Evolutionary conservation across 2,113 vertebrate species (phyloP).

Genomic region (Empidonax alnorum): DNA sequence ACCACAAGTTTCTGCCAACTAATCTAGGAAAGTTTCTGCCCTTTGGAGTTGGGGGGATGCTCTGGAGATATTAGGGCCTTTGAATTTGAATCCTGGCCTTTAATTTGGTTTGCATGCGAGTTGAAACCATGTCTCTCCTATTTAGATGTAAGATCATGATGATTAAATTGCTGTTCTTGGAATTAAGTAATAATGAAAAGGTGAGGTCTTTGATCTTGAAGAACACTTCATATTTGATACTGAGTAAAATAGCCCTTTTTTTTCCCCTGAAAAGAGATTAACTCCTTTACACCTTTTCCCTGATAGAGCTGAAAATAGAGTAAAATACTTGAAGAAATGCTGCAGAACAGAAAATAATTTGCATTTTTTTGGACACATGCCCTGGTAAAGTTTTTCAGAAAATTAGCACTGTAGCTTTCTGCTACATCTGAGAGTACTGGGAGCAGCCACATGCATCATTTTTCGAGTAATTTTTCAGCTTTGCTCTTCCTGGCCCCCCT

Average conservation of each 20-base stretch:
- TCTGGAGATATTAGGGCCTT: neutral
- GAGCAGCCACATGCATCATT: neutral
- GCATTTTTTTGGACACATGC: neutral
- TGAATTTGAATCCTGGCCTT: neutral
- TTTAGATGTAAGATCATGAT: neutral
- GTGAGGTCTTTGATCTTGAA: neutral
- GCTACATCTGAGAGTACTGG: neutral
- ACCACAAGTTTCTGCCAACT: conserved; percentile 45
- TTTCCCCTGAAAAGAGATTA: neutral
- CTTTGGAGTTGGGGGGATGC: neutral
- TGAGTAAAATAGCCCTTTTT: neutral
- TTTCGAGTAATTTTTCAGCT: neutral
- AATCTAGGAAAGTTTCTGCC: conserved; percentile 17
- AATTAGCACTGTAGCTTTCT: neutral
- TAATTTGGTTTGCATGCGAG: neutral
- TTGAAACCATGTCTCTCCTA: neutral
- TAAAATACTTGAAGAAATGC: neutral
- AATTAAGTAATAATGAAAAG: neutral
- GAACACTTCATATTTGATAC: neutral
- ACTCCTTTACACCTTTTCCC: neutral
- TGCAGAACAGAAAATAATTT: neutral
- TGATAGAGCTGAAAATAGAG: neutral
- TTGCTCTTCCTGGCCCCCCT: neutral
- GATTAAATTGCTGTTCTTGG: neutral
- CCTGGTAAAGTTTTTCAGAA: neutral